These are phyloP conservation scores for Troides helena DNA, from an alignment of 2,888 invertebrate genomes.

Conservation along the genomic window DNA sequence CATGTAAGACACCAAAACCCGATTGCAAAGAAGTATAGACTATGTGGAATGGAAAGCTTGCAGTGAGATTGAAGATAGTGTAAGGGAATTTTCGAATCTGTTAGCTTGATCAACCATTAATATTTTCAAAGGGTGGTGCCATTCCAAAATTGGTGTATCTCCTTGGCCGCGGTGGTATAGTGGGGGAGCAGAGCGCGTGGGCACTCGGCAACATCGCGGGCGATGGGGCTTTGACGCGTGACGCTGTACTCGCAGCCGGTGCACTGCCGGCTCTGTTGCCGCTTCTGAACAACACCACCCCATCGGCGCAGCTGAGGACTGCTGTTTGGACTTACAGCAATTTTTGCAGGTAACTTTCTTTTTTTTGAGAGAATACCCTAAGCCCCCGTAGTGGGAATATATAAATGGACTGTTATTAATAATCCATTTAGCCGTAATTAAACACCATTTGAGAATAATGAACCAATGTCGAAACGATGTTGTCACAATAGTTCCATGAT, in stretches of 20 bases:
- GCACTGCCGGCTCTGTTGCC: conserved; percentile 86
- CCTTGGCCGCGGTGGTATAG: conserved; percentile 85
- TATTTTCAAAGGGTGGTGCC: conserved; percentile 84
- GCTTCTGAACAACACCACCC: conserved; percentile 70
- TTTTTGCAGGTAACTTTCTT: conserved; percentile 82
- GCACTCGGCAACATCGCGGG: conserved; percentile 99
- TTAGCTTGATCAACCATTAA: not conserved
- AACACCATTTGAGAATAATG: no score
- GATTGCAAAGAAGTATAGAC: no score
- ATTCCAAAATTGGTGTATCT: conserved; percentile 89
- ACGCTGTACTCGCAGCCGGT: conserved; percentile 87
- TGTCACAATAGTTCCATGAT: no score
- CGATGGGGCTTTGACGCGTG: conserved; percentile 89
- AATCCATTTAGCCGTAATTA: no score
- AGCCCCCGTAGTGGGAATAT: no score
- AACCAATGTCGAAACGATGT: no score
- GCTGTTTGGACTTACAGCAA: conserved; percentile 97
- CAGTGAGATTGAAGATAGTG: no score
- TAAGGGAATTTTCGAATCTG: no score
- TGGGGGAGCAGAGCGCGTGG: conserved; percentile 98
- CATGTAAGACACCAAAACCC: no score
- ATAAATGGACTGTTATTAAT: no score
- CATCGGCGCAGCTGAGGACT: conserved; percentile 87
- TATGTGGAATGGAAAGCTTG: no score
- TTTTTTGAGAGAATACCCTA: no score